Evolutionary conservation across 2,888 invertebrate species (phyloP).

Genomic region (Tholera decimalis): DNA sequence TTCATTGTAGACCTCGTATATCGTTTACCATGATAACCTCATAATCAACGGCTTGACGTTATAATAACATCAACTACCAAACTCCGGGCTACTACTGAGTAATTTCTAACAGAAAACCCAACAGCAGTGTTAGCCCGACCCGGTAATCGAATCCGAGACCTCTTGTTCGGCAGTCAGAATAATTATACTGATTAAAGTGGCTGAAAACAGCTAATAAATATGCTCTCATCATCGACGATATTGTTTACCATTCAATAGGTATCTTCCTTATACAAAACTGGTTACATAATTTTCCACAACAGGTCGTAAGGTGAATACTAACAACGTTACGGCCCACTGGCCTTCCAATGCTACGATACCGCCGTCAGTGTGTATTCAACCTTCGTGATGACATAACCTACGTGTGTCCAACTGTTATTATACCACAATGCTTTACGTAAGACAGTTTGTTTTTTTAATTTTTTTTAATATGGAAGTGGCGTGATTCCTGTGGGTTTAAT

Average conservation of each 20-base stretch:
- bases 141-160: no score
- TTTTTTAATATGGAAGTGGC: no score
- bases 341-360: conserved; percentile 33
- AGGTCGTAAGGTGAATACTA: conserved; percentile 10
- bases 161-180: no score
- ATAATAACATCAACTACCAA: no score
- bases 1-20: no score
- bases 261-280: conserved; percentile 10
- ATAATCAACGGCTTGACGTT: no score
- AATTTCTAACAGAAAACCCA: no score
- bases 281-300: conserved; percentile 35
- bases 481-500: background rate
- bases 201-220: background rate
- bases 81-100: no score
- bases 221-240: background rate
- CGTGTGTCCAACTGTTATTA: background rate
- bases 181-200: no score
- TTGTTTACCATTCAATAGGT: background rate
- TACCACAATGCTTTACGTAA: conserved; percentile 44
- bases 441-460: conserved; percentile 10
- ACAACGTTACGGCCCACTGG: conserved; percentile 51
- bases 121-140: no score
- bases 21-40: no score
- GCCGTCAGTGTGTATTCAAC: conserved; percentile 27
- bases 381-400: conserved; percentile 49